These are phyloP conservation scores for Pachycephala philippinensis DNA, from an alignment of 2,113 vertebrate genomes.

Conservation along the genomic window DNA sequence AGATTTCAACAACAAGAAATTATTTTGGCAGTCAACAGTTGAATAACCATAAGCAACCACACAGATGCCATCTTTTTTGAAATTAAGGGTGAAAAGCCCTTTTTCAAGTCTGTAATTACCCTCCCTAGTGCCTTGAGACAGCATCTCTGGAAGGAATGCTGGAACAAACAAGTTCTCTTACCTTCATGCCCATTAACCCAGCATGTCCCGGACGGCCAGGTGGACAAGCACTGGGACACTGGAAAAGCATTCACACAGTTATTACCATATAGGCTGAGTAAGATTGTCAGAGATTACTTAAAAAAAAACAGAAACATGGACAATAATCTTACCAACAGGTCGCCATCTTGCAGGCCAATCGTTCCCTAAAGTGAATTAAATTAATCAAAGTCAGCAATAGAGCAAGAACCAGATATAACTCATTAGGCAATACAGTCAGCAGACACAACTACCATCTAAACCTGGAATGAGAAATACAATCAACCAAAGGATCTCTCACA, in stretches of 20 bases:
- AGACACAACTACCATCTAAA: not conserved
- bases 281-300: not conserved
- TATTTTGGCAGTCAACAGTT: not conserved
- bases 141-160: not conserved
- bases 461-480: not conserved
- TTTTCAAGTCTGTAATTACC: not conserved
- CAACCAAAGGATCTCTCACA: not conserved
- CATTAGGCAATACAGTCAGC: not conserved
- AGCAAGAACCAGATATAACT: not conserved
- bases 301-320: not conserved
- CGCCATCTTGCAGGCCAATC: slow-evolving; percentile 76
- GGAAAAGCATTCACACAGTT: slow-evolving; percentile 38
- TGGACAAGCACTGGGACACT: slow-evolving; percentile 92
- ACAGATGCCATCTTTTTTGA: not conserved
- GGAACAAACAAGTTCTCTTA: slow-evolving; percentile 55
- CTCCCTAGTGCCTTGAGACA: not conserved
- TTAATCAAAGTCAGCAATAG: slow-evolving; percentile 2
- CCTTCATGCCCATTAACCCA: slow-evolving; percentile 96
- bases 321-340: slow-evolving; percentile 72
- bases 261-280: not conserved
- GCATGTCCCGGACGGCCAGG: slow-evolving; percentile 87
- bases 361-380: slow-evolving; percentile 71
- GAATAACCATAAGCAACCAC: not conserved
- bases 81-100: not conserved
- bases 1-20: not conserved